Evolutionary conservation across 2,113 vertebrate species (phyloP), one percentile per base, ranked within the genome.

Genomic region (Crotalus horridus): DNA sequence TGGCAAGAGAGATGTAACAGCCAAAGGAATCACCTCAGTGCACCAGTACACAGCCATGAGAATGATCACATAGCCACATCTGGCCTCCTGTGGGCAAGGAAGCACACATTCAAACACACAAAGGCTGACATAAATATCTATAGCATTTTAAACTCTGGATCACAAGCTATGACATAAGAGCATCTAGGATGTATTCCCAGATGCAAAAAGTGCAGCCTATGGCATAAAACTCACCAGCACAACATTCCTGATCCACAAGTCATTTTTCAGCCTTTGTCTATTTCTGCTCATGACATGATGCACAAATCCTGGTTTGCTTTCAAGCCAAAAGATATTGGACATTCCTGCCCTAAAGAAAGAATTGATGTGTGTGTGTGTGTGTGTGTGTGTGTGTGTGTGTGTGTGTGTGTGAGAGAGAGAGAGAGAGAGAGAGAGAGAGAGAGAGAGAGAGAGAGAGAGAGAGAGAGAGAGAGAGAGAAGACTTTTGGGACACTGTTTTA

Each of bases 1-100:
- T 1, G 99, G 99, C 85, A 99, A 94, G 93, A 99, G 97, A 33
- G 99, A 97, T 0, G 99, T 99, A 86, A 99, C 92, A 10, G 99
- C 98, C 96, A 99, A 96, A 0, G 99, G 99, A 53, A 99, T 97
- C 89, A 99, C 98, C 94, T 99, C 99, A 0, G 99, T 99, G 96
- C 99, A 99, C 99, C 99, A 99, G 96, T 98, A 99, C 26, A 98
- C 96, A 1, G 99, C 99, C 99, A 99, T 99, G 95, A 99, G 95
- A 93, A 98, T 93, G 91, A 99, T 98, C 94, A 99, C 95, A 48
- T 98, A 99, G 9, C 97, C 98, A 89, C 99, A 99, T 96, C 95
- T 97, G 96, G 98, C 98, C 94, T 98, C 98, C 99, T 99, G 97
- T 86, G 97, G 96, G 17, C 86, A 95, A 0, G 54, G 59, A 95